Evolutionary conservation across 2,797 vertebrate species (phyloP), one percentile per base, ranked within the genome.

Genomic region (Gadopsis bispinosus): DNA sequence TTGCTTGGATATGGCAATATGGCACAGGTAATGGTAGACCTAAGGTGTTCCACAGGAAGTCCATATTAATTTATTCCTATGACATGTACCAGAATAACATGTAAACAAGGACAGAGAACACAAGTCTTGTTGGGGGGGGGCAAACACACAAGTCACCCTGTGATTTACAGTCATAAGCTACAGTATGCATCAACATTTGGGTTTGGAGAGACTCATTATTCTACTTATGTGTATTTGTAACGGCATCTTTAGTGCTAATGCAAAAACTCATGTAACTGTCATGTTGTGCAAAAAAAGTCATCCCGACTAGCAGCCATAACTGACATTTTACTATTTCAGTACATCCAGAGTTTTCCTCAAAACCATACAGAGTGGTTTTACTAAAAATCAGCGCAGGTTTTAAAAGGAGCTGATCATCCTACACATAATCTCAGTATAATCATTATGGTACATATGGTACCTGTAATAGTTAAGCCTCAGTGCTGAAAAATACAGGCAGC

Each of bases 1-100:
- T 54, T 55, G 61, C 53, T 60, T 22, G 48, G 13, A 47, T 47
- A 19, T 7, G 69, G 70, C 77, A 80, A 47, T 47, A 19, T 7
- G 69, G 66, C 77, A 80, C 69, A 74, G 41, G 3, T 55, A 48
- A 37, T n/a, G 51, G 35, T 75, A 33, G 19, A 31, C 53, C 56
- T 76, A 35, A 58, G 19, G 51, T 51, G 48, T 16, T 61, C 35
- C 55, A 65, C 50, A 71, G 31, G 55, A 63, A 60, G 67, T 19
- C 68, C 3, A 59, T 33, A 53, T 54, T 33, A 2, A 51, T 29
- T 69, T 22, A 59, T 35, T 48, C 55, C 5, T 58, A 12, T 37
- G 14, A 60, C 7, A n/a, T 29, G 29, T 19, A 55, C 5, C 63
- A 72, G 20, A 45, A 26, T 31, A 39, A 62, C 47, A 64, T 51